Evolutionary conservation across 2,797 vertebrate species (phyloP).

Genomic region (Sebastes matsubarae): DNA sequence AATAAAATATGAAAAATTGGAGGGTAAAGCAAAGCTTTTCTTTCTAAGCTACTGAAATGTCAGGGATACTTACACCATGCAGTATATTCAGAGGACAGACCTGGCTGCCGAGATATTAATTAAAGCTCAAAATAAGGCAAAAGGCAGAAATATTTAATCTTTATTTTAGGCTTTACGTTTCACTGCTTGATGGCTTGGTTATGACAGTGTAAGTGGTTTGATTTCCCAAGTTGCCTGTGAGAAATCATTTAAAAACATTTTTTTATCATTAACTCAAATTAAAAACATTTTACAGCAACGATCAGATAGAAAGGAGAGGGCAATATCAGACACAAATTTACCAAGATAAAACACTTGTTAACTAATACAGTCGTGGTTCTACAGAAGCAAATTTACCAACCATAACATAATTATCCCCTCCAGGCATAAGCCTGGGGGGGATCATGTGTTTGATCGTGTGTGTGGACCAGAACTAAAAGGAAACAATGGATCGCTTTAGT

Average conservation of each 20-base stretch:
- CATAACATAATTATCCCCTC: background rate
- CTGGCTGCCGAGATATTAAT: background rate
- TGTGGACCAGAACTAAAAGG: background rate
- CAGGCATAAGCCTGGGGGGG: background rate
- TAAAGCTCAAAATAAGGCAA: background rate
- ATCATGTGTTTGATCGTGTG: background rate
- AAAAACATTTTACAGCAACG: background rate
- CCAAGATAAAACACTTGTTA: background rate
- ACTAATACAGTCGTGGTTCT: background rate
- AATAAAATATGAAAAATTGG: background rate
- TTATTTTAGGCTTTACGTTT: background rate
- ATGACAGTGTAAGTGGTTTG: background rate
- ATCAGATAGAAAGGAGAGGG: background rate
- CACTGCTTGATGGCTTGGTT: background rate
- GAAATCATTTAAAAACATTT: background rate
- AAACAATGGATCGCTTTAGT: no score
- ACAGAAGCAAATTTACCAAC: background rate
- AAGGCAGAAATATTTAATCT: background rate
- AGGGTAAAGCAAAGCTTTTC: background rate
- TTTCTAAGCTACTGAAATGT: background rate
- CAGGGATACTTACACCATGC: background rate
- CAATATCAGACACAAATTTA: background rate
- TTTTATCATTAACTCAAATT: background rate
- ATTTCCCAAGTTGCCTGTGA: background rate
- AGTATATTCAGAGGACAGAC: background rate